phyloP scores from a whole-genome alignment of 2,888 invertebrate genomes.

The Chesias legatella region DNA sequence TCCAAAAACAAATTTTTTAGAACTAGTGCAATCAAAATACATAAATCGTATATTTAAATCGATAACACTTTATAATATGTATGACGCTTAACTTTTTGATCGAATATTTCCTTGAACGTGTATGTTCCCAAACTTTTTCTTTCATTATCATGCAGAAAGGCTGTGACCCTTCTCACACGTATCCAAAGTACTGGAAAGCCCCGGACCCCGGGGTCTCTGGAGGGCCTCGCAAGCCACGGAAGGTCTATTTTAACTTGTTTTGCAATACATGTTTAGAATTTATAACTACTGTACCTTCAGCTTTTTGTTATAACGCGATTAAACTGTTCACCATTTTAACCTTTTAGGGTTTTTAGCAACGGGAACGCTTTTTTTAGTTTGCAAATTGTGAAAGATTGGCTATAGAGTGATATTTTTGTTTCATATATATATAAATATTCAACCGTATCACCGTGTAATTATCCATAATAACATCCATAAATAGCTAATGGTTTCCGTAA shows the following conservation, averaged over 20 bases:
- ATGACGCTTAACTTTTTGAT: background rate
- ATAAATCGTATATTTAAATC: too few species aligned
- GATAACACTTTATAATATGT: too few species aligned
- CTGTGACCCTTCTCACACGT: slow-evolving; percentile 27
- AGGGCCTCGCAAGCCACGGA: slow-evolving; percentile 9
- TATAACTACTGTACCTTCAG: slow-evolving; percentile 22
- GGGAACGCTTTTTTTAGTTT: too few species aligned
- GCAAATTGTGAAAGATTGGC: too few species aligned
- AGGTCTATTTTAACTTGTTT: slow-evolving; percentile 28
- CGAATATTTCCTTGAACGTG: slow-evolving; percentile 13
- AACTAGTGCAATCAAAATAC: too few species aligned
- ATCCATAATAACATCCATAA: too few species aligned
- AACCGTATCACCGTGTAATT: too few species aligned
- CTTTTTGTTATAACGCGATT: slow-evolving; percentile 16
- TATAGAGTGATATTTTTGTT: too few species aligned
- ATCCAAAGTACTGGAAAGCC: slow-evolving; percentile 20
- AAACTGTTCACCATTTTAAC: slow-evolving; percentile 11
- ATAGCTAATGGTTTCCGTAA: too few species aligned
- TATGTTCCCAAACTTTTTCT: slow-evolving; percentile 11
- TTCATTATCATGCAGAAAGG: slow-evolving; percentile 25
- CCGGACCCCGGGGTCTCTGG: too few species aligned
- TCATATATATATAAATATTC: too few species aligned
- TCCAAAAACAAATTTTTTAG: too few species aligned
- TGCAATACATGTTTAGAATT: slow-evolving; percentile 29
- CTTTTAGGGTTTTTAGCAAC: background rate